Conservation (phyloP, 2,888 invertebrate species). For the Hetaerina titia region DNA sequence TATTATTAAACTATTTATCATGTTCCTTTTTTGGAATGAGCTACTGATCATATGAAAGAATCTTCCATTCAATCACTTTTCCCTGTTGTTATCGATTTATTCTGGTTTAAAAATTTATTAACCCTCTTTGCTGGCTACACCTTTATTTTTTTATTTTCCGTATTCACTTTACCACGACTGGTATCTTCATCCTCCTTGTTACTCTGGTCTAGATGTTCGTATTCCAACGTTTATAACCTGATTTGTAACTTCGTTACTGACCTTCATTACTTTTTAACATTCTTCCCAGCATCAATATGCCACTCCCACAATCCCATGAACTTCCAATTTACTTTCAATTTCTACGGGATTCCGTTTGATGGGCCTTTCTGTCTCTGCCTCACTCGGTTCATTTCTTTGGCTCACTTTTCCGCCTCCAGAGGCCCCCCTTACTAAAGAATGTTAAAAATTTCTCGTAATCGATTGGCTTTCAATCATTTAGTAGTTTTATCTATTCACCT, state of each 20-base stretch:
- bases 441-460: neutral
- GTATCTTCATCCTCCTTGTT: too few species aligned
- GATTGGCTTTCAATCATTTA: neutral
- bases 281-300: neutral
- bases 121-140: too few species aligned
- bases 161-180: too few species aligned
- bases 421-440: neutral
- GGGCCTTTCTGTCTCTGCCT: neutral
- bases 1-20: too few species aligned
- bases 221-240: too few species aligned
- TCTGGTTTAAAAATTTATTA: too few species aligned
- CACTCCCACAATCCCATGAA: neutral
- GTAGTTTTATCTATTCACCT: constrained; percentile 8
- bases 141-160: too few species aligned
- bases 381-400: neutral
- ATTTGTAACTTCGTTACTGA: neutral
- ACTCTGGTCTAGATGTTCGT: too few species aligned
- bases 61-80: too few species aligned
- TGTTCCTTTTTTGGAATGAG: too few species aligned
- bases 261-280: constrained; percentile 3
- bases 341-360: neutral
- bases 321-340: neutral
- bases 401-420: neutral
- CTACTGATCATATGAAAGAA: too few species aligned
- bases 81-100: too few species aligned